A percentile compares a stretch with the other conserved stretches of the same genome.
These are phyloP conservation scores for Sarcophaga bullata DNA, from an alignment of 1,140 invertebrate genomes.

Conservation along the genomic window DNA sequence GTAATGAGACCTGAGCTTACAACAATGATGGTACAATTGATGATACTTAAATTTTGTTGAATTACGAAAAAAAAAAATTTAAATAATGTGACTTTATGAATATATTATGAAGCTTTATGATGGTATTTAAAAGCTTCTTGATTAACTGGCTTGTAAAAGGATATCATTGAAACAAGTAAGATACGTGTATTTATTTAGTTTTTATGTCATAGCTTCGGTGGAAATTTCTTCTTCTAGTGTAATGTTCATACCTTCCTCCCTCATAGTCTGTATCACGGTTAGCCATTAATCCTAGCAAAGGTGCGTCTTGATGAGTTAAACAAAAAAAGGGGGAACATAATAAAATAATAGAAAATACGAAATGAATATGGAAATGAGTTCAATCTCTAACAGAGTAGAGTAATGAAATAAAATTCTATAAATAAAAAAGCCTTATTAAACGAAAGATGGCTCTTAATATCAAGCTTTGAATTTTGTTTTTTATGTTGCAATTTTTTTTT, in stretches of 20 bases:
- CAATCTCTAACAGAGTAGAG: neutral
- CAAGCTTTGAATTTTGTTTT: neutral
- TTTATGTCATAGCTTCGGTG: no score
- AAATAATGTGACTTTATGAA: no score
- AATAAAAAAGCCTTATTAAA: conserved; percentile 20
- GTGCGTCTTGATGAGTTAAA: neutral
- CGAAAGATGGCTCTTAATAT: conserved; percentile 16
- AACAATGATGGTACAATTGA: neutral
- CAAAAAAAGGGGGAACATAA: neutral
- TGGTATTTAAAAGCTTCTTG: no score
- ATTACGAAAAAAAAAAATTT: no score
- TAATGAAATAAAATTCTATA: conserved; percentile 13
- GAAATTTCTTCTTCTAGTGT: no score
- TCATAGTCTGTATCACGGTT: no score
- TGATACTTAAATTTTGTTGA: neutral
- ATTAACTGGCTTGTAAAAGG: no score
- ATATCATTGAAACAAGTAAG: no score
- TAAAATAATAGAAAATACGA: conserved; percentile 25
- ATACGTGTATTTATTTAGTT: no score
- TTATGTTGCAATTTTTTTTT: neutral
- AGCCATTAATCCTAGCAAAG: no score
- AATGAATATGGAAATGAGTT: conserved; percentile 27
- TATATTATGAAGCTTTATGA: no score
- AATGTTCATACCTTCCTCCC: no score
- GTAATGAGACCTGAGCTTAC: neutral